Conservation (phyloP, 2,113 vertebrate species). For the Eublepharis macularius region DNA sequence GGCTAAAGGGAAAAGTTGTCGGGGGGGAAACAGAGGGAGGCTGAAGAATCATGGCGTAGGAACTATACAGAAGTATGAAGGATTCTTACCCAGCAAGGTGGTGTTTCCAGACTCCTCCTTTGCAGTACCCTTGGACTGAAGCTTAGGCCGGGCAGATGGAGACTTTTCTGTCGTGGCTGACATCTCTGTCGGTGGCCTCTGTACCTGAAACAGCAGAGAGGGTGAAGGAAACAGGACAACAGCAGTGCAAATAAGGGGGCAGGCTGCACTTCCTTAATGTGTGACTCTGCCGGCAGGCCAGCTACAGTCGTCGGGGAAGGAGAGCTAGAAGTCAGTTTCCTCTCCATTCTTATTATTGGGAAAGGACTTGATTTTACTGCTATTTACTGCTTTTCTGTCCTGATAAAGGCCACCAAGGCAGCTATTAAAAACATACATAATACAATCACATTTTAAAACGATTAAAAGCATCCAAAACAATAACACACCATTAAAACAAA, state of each 20-base stretch:
- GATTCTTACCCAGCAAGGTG: neutral
- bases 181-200: neutral
- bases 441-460: too few species aligned
- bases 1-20: too few species aligned
- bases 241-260: neutral
- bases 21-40: too few species aligned
- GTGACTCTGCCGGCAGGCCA: neutral
- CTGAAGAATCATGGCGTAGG: neutral
- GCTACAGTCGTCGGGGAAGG: neutral
- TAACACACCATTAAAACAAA: too few species aligned
- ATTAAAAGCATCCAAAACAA: too few species aligned
- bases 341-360: neutral
- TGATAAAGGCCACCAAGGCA: too few species aligned
- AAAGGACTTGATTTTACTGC: neutral
- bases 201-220: neutral
- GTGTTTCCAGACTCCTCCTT: neutral
- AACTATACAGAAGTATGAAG: neutral
- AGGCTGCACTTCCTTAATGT: neutral
- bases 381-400: too few species aligned
- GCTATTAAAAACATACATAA: too few species aligned
- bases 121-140: neutral
- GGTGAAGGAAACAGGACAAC: neutral
- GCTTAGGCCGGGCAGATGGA: too few species aligned
- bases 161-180: neutral
- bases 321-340: neutral